These are phyloP conservation scores for Sebastes oblongus DNA, from an alignment of 2,797 vertebrate species.

Conservation along the genomic window DNA sequence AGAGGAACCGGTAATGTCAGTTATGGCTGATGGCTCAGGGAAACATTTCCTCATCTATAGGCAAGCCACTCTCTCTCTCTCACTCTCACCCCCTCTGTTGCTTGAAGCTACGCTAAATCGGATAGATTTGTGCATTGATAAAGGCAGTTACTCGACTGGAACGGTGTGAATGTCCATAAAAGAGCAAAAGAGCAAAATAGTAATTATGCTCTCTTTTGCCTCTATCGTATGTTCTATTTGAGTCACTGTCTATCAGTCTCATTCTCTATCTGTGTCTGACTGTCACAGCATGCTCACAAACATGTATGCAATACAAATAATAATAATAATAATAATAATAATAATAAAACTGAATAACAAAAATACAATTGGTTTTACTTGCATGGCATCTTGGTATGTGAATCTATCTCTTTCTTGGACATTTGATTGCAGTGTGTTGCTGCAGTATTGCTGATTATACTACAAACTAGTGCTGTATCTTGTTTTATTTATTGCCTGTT, in stretches of 20 bases:
- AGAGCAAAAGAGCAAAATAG: conserved; percentile 16
- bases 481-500: neutral
- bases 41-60: conserved; percentile 62
- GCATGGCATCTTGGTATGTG: neutral
- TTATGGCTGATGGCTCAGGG: conserved; percentile 60
- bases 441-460: neutral
- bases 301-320: neutral
- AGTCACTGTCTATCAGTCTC: neutral
- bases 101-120: conserved; percentile 62
- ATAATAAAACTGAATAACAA: neutral
- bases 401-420: conserved; percentile 41
- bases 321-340: neutral
- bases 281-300: neutral
- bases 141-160: conserved; percentile 50
- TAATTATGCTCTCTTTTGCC: neutral
- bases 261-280: neutral
- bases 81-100: conserved; percentile 18
- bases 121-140: conserved; percentile 59
- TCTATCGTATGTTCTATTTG: neutral
- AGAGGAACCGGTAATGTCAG: conserved; percentile 63
- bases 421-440: neutral
- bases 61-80: conserved; percentile 32
- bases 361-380: neutral
- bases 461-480: neutral
- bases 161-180: conserved; percentile 17